A percentile compares a stretch with the other conserved stretches of the same genome.
Conservation (phyloP, 2,113 vertebrate genomes). For the Mellivora capensis region DNA sequence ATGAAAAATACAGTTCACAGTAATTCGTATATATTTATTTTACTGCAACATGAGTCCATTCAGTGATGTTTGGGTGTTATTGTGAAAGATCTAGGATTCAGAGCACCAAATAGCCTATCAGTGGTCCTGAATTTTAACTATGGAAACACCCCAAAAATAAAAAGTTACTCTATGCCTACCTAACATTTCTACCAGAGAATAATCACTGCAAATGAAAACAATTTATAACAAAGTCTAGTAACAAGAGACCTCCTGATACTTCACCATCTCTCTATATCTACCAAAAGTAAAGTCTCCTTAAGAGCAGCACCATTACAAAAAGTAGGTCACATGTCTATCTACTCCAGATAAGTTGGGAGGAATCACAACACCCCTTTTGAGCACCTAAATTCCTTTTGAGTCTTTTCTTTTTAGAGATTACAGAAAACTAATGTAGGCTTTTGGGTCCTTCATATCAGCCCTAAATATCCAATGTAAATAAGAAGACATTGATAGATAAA, state of each 20-base stretch:
- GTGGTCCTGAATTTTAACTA: background rate
- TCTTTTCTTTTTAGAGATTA: background rate
- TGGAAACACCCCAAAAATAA: background rate
- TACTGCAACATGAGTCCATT: background rate
- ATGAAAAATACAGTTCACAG: background rate
- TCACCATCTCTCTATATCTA: background rate
- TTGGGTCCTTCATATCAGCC: background rate
- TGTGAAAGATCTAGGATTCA: background rate
- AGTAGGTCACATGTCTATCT: background rate
- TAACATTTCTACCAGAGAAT: background rate
- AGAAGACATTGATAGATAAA: background rate
- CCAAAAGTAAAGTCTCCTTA: background rate
- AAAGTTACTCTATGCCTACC: background rate
- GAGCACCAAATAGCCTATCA: background rate
- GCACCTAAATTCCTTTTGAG: background rate
- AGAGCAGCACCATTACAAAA: background rate
- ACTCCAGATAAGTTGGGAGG: background rate
- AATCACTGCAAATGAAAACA: background rate
- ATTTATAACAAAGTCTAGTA: background rate
- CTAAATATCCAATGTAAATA: background rate
- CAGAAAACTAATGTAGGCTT: background rate
- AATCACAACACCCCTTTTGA: background rate
- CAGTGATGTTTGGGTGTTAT: background rate
- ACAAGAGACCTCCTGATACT: background rate
- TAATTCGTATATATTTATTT: background rate